A percentile compares a stretch with the other conserved stretches of the same genome.
Evolutionary conservation across 2,113 vertebrate species (phyloP).

Genomic region (Megalops atlanticus): DNA sequence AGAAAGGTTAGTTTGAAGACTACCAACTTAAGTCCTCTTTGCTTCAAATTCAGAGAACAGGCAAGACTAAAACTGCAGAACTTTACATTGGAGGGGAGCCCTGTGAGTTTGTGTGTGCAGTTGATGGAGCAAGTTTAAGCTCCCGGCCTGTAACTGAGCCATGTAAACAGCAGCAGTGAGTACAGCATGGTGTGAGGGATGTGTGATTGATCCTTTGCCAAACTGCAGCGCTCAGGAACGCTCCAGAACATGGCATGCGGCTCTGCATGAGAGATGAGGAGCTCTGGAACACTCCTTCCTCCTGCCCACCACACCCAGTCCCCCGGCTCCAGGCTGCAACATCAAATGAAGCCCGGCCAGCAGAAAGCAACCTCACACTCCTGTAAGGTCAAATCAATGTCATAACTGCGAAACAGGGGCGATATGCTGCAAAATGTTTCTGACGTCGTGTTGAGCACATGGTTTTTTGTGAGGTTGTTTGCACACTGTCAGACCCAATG

Average conservation of each 20-base stretch:
- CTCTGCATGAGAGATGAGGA: not conserved
- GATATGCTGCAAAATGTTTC: too few species aligned
- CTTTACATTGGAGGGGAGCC: not conserved
- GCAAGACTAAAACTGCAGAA: not conserved
- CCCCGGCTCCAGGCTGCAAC: not conserved
- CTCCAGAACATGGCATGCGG: not conserved
- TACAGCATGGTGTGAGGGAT: not conserved
- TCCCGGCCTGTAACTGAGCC: not conserved
- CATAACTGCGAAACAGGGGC: too few species aligned
- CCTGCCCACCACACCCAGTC: not conserved
- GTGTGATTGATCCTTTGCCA: not conserved
- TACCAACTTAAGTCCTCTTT: too few species aligned
- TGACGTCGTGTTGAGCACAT: too few species aligned
- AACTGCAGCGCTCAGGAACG: not conserved
- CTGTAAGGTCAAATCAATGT: not conserved
- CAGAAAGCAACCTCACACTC: not conserved
- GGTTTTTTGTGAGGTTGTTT: not conserved
- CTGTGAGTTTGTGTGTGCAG: not conserved
- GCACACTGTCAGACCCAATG: not conserved
- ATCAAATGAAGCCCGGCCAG: not conserved
- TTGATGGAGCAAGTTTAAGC: not conserved
- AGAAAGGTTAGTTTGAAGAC: not conserved
- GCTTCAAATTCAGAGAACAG: too few species aligned
- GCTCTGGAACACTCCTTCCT: not conserved
- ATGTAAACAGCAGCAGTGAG: not conserved